These are phyloP conservation scores for Odocoileus virginianus DNA, from an alignment of 2,113 vertebrate species.

Conservation along the genomic window DNA sequence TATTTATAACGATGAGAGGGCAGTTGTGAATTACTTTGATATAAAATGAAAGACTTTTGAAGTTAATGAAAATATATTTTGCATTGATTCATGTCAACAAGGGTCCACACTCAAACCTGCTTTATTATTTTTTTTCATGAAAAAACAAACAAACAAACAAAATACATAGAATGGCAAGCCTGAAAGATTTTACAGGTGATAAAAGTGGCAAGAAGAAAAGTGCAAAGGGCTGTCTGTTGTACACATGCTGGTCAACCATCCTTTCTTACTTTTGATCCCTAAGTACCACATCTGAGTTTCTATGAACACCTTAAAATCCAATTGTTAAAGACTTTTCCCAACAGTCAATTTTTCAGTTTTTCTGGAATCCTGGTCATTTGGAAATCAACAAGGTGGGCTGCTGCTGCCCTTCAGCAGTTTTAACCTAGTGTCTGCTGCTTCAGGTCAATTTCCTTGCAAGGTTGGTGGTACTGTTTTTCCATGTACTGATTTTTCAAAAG, in stretches of 20 bases:
- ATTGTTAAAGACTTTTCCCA: slow-evolving; percentile 84
- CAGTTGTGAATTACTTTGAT: background rate
- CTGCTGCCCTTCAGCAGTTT: slow-evolving; percentile 85
- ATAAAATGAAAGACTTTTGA: background rate
- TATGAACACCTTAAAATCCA: slow-evolving; percentile 56
- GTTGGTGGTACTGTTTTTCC: slow-evolving; percentile 96
- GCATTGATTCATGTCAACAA: background rate
- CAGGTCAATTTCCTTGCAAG: slow-evolving; percentile 91
- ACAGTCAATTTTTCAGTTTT: slow-evolving; percentile 87
- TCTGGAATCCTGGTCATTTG: slow-evolving; percentile 88
- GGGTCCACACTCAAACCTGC: background rate
- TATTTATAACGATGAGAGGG: background rate
- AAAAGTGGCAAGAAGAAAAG: background rate
- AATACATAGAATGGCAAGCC: background rate
- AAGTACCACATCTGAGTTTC: slow-evolving; percentile 66
- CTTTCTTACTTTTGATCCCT: slow-evolving; percentile 29
- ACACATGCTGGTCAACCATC: background rate
- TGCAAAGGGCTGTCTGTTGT: background rate
- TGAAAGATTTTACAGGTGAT: background rate
- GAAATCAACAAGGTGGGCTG: slow-evolving; percentile 86
- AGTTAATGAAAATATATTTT: slow-evolving; percentile 8
- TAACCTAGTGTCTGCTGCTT: slow-evolving; percentile 84
- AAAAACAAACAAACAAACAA: background rate
- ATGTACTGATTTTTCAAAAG: slow-evolving; percentile 86
- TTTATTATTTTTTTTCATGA: background rate